Evolutionary conservation across 2,888 invertebrate species (phyloP), one percentile per base, ranked within the genome.

Genomic region (Altica lythri): DNA sequence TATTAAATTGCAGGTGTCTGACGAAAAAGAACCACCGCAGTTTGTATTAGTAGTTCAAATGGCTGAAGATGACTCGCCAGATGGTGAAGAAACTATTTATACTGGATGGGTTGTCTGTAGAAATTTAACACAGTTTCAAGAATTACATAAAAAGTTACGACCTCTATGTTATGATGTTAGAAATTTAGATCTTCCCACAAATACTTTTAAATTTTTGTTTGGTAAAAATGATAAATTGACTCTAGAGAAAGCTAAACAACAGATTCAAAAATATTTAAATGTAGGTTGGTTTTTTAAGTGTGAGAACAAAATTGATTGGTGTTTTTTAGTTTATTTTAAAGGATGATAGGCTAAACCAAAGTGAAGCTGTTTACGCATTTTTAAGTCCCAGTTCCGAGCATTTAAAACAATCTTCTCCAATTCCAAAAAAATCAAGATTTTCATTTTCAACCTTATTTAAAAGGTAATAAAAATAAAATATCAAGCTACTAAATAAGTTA

Each of bases 371-470:
- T 61, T 95, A 93, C 72, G 86, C 90, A 57, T 95, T 95, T 77
- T 81, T 95, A n/a, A 92, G 92, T 73, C 93, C 93, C 2, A 92
- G 91, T 74, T 92, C 93, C 0, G 92, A 93, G 72, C 91, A 91
- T 76, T 80, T 94, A 61, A 92, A 92, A 74, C 89, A 89, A 66
- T 80, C 83, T 50, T 81, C 85, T 34, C 86, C 88, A 34, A 84
- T 88, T 66, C 90, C 89, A 57, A 92, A 92, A 77, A 93, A 92
- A 75, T 86, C 88, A 6, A 87, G 90, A 70, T 93, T 94, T 77
- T 93, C 91, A 1, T 83, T 94, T 59, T 86, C 90, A 3, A 92
- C 90, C 0, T 79, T 94, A 55, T 91, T 94, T 70, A 92, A 91
- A 81, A 89, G 89, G 85, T 90, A 80, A n/a, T n/a, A n/a, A 67